A percentile compares a stretch with the other conserved stretches of the same genome.
These are phyloP conservation scores for Caiman crocodilus DNA, from an alignment of 2,797 vertebrate genomes.

Conservation along the genomic window DNA sequence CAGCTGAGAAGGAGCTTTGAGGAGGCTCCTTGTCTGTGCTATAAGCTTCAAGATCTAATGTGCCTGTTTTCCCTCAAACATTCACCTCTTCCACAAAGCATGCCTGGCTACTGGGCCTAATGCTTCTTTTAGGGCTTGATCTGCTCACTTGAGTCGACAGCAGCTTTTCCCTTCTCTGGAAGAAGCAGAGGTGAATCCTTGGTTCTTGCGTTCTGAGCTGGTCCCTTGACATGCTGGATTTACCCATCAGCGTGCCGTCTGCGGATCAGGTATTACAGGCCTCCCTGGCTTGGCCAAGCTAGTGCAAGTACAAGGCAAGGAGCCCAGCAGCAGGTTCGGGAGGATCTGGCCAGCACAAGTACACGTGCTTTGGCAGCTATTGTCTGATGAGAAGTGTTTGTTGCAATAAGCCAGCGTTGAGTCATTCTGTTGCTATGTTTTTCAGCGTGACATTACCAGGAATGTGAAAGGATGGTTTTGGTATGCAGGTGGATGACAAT, in stretches of 20 bases:
- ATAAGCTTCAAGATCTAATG: background rate
- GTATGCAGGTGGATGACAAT: background rate
- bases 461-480: background rate
- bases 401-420: background rate
- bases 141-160: background rate
- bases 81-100: background rate
- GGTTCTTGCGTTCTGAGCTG: background rate
- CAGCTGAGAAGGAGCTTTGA: fast-evolving
- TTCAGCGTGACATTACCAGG: fast-evolving
- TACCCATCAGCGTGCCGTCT: background rate
- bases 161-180: background rate
- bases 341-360: background rate
- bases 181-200: fast-evolving
- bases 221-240: background rate
- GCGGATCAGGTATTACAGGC: fast-evolving
- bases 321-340: background rate
- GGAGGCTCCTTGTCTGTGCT: background rate
- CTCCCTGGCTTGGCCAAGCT: background rate
- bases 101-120: background rate
- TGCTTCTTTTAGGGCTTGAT: conserved; percentile 6
- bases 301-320: background rate
- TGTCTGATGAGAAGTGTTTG: background rate
- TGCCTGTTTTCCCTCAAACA: background rate
- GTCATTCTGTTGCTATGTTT: background rate
- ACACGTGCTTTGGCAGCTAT: background rate